Conservation (phyloP, 2,797 vertebrate genomes). For the Urosaurus nigricauda region DNA sequence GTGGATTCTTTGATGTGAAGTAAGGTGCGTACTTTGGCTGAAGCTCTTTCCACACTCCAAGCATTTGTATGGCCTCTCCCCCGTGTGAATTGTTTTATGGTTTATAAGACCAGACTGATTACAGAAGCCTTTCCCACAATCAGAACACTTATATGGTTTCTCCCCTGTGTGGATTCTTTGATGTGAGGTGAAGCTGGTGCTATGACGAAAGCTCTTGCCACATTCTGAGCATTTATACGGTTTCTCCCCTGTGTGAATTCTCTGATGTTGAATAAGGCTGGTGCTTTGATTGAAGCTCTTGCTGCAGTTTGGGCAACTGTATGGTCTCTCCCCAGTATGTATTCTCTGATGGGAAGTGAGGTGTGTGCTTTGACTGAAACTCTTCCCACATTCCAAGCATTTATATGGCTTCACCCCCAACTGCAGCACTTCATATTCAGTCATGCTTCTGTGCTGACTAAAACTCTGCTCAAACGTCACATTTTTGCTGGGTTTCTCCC, state of each 20-base stretch:
- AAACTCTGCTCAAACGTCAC: conserved; percentile 70
- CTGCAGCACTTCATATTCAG: conserved; percentile 60
- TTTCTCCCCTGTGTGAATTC: conserved; percentile 77
- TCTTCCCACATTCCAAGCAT: conserved; percentile 70
- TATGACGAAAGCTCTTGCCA: conserved; percentile 76
- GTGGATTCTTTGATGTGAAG: conserved; percentile 60
- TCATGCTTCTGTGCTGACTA: conserved; percentile 67
- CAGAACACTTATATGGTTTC: conserved; percentile 35
- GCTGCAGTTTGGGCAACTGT: conserved; percentile 71
- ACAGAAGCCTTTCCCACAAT: conserved; percentile 26
- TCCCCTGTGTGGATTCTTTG: conserved; percentile 73
- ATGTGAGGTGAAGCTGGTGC: conserved; percentile 74
- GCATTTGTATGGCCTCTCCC: conserved; percentile 53
- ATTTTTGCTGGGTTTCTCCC: conserved; percentile 69
- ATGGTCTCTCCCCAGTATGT: conserved; percentile 76
- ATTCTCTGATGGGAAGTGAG: conserved; percentile 73
- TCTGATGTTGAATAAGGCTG: conserved; percentile 72
- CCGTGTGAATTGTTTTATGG: conserved; percentile 56
- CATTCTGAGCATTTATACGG: conserved; percentile 74
- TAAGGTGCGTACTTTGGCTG: conserved; percentile 50
- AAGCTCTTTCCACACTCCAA: conserved; percentile 62
- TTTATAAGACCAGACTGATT: conserved; percentile 30
- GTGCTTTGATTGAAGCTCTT: conserved; percentile 75
- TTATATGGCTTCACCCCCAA: conserved; percentile 67
- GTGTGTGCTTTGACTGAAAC: conserved; percentile 69